Evolutionary conservation across 2,888 invertebrate genomes (phyloP).

Genomic region (Pecten maximus): DNA sequence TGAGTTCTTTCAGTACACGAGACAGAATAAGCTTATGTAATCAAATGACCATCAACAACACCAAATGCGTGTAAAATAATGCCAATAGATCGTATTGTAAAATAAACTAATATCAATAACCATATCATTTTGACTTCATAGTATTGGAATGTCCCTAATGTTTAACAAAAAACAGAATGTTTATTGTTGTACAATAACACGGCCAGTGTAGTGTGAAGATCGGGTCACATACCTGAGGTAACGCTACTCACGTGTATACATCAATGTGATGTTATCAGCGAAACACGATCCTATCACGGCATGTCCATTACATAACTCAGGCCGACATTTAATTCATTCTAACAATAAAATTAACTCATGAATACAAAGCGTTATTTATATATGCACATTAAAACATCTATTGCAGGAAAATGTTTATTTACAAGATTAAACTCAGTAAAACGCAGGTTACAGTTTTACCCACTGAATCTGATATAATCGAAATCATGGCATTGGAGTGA

Average conservation of each 20-base stretch:
- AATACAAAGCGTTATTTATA: not conserved
- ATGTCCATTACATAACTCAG: not conserved
- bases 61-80: not conserved
- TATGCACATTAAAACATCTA: not conserved
- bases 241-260: not conserved
- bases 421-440: not conserved
- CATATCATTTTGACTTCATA: not conserved
- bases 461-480: not conserved
- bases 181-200: not conserved
- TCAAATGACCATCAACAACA: not conserved
- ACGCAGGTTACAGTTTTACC: no score
- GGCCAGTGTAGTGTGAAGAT: not conserved
- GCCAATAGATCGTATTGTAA: not conserved
- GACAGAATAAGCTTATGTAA: not conserved
- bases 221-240: not conserved
- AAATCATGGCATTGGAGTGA: not conserved
- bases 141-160: not conserved
- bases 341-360: not conserved
- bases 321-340: not conserved
- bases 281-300: not conserved
- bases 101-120: not conserved
- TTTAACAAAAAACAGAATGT: not conserved
- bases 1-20: not conserved
- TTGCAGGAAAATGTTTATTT: not conserved
- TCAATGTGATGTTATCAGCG: not conserved